A percentile compares a stretch with the other conserved stretches of the same genome.
These are phyloP conservation scores for Phallusia fumigata DNA, from an alignment of 23 tunicate species.

Conservation along the genomic window DNA sequence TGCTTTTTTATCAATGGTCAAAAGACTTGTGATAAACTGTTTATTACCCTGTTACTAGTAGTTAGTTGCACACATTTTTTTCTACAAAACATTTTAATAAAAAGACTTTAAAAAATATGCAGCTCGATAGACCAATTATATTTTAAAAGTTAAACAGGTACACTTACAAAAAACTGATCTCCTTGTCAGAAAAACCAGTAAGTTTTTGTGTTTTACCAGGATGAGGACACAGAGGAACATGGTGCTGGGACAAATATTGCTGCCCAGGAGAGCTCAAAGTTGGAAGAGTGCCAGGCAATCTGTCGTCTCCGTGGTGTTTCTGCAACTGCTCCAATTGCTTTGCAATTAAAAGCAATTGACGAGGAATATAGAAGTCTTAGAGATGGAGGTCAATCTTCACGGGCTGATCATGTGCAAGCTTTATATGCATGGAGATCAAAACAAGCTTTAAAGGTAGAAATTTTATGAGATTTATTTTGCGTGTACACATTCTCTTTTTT, in stretches of 20 bases:
- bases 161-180: too few species aligned
- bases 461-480: not conserved
- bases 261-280: slow-evolving; percentile 75
- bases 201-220: not conserved
- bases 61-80: too few species aligned
- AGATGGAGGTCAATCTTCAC: slow-evolving; percentile 60
- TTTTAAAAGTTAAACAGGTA: too few species aligned
- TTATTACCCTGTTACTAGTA: too few species aligned
- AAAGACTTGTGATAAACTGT: too few species aligned
- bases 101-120: too few species aligned
- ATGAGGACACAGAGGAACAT: slow-evolving; percentile 45
- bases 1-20: too few species aligned
- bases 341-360: slow-evolving; percentile 90
- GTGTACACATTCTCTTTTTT: too few species aligned
- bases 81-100: too few species aligned
- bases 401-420: slow-evolving; percentile 86
- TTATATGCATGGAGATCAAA: slow-evolving; percentile 89
- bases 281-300: slow-evolving; percentile 88
- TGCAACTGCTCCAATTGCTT: slow-evolving; percentile 72
- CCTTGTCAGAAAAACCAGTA: too few species aligned
- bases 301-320: slow-evolving; percentile 72
- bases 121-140: too few species aligned
- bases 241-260: slow-evolving; percentile 65
- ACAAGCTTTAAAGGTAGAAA: slow-evolving; percentile 55
- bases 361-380: slow-evolving; percentile 68